phyloP scores from a whole-genome alignment of 2,797 vertebrate genomes.

The Pangasius krempfi region DNA sequence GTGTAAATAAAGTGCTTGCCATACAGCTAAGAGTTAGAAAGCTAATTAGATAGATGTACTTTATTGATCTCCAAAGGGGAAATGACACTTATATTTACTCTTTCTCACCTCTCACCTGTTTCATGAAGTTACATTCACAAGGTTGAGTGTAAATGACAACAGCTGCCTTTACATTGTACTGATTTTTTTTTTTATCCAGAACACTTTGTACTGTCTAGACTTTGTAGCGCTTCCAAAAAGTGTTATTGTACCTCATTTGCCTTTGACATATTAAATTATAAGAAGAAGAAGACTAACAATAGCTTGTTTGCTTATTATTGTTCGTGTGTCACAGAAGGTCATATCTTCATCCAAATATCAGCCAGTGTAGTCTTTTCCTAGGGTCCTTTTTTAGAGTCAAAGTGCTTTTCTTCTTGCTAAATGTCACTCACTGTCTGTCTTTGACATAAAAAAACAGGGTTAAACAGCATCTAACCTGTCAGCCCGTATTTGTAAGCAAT shows the following conservation, averaged over 20 bases:
- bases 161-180: slow-evolving; percentile 40
- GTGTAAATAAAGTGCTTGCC: slow-evolving; percentile 33
- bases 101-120: slow-evolving; percentile 24
- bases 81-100: background rate
- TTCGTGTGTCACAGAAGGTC: slow-evolving; percentile 54
- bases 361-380: slow-evolving; percentile 50
- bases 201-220: slow-evolving; percentile 35
- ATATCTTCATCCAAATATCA: slow-evolving; percentile 64
- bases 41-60: slow-evolving; percentile 40
- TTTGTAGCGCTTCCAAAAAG: slow-evolving; percentile 13
- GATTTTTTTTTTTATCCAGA: slow-evolving; percentile 35
- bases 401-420: slow-evolving; percentile 75
- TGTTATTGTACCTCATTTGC: slow-evolving; percentile 40
- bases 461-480: slow-evolving; percentile 81
- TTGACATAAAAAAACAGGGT: slow-evolving; percentile 79
- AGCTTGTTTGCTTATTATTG: slow-evolving; percentile 48
- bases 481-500: slow-evolving; percentile 79
- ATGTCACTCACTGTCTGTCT: slow-evolving; percentile 85
- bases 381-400: slow-evolving; percentile 64
- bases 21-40: slow-evolving; percentile 43
- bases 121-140: slow-evolving; percentile 31
- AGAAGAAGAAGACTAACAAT: slow-evolving; percentile 8
- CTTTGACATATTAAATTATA: slow-evolving; percentile 47
- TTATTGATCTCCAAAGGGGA: background rate
- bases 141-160: slow-evolving; percentile 46